phyloP scores from a whole-genome alignment of 2,888 invertebrate species.

The Autographa pulchrina region DNA sequence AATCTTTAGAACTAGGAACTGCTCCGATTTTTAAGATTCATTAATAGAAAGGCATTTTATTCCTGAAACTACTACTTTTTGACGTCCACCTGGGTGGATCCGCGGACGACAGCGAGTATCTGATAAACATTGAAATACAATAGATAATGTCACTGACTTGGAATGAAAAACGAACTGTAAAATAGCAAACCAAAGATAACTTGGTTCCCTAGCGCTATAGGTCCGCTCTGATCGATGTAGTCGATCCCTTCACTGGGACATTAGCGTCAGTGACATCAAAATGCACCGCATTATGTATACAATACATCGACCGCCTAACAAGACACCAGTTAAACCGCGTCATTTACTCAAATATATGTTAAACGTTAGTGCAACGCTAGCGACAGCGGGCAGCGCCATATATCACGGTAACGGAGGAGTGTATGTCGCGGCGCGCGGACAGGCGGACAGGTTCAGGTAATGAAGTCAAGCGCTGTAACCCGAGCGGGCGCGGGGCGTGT shows the following conservation, averaged over 20 bases:
- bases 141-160: background rate
- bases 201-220: background rate
- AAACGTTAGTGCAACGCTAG: background rate
- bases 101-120: background rate
- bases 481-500: constrained; percentile 16
- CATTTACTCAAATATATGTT: constrained; percentile 1
- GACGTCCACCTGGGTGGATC: no score
- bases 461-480: constrained; percentile 36
- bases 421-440: constrained; percentile 12
- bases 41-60: no score
- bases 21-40: no score
- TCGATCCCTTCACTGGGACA: background rate
- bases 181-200: background rate
- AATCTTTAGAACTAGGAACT: no score
- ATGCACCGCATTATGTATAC: background rate
- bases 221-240: background rate
- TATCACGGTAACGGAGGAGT: background rate
- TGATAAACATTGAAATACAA: background rate
- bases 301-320: background rate
- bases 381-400: background rate
- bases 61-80: no score
- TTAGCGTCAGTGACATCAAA: background rate
- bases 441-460: constrained; percentile 13
- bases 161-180: background rate
- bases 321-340: background rate